A percentile compares a stretch with the other conserved stretches of the same genome.
phyloP scores from a whole-genome alignment of 2,797 vertebrate species.

The Leptoclinus maculatus region DNA sequence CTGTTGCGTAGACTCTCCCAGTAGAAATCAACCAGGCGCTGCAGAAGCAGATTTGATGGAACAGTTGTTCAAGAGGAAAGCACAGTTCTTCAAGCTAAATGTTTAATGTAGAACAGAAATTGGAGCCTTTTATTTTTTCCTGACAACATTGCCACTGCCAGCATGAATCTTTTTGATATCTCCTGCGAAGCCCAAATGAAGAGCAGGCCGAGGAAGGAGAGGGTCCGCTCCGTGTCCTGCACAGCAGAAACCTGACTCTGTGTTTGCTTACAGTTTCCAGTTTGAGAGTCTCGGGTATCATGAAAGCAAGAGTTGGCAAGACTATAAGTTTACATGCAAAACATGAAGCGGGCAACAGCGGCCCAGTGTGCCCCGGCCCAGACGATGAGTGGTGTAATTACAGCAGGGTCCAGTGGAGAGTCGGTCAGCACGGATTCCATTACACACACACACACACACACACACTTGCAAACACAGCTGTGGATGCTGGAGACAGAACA shows the following conservation, averaged over 20 bases:
- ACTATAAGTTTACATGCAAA: constrained; percentile 90
- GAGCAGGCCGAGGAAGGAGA: constrained; percentile 15
- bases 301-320: constrained; percentile 86
- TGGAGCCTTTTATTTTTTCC: constrained; percentile 15
- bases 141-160: constrained; percentile 35
- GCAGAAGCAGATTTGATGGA: constrained; percentile 49
- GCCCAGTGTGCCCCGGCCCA: constrained; percentile 82
- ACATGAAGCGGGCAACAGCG: constrained; percentile 84
- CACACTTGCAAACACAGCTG: constrained; percentile 10
- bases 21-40: constrained; percentile 37
- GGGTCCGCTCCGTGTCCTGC: constrained; percentile 25
- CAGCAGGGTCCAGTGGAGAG: constrained; percentile 88
- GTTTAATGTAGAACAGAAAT: constrained; percentile 55
- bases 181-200: constrained; percentile 25
- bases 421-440: constrained; percentile 87
- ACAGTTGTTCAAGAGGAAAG: constrained; percentile 22
- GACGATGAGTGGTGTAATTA: constrained; percentile 90
- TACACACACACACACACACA: constrained; percentile 46
- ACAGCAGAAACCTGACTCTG: constrained; percentile 75
- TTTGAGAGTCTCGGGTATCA: constrained; percentile 83
- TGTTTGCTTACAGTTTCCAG: constrained; percentile 85
- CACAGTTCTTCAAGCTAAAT: constrained; percentile 49
- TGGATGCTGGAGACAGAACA: constrained; percentile 9
- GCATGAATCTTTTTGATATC: constrained; percentile 36
- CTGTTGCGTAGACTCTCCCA: constrained; percentile 44